A percentile compares a stretch with the other conserved stretches of the same genome.
These are phyloP conservation scores for Leucosticte australis DNA, from an alignment of 2,113 vertebrate genomes.

Conservation along the genomic window DNA sequence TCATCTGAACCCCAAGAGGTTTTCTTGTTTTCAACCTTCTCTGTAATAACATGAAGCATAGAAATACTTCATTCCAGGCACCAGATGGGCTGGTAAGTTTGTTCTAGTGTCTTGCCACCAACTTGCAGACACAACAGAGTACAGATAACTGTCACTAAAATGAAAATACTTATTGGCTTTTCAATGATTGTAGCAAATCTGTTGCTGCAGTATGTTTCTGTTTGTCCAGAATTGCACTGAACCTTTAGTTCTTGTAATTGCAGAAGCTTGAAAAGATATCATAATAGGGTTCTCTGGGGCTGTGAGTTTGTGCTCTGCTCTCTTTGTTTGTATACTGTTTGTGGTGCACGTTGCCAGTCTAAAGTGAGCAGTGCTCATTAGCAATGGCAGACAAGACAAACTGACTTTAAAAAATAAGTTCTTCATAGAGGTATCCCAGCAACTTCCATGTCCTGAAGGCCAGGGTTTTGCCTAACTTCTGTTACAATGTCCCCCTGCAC, in stretches of 20 bases:
- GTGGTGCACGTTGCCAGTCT: not conserved
- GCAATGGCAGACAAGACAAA: not conserved
- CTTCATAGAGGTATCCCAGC: not conserved
- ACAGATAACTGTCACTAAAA: constrained; percentile 45
- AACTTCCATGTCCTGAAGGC: not conserved
- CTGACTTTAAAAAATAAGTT: not conserved
- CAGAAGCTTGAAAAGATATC: not conserved
- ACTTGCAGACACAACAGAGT: constrained; percentile 53
- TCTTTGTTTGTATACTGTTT: not conserved
- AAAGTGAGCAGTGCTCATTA: not conserved
- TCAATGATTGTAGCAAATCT: constrained; percentile 22
- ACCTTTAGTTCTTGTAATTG: not conserved
- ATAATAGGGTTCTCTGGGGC: not conserved
- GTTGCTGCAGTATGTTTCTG: constrained; percentile 38
- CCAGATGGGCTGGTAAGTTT: constrained; percentile 53
- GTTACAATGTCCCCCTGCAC: not conserved
- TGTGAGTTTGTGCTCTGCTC: not conserved
- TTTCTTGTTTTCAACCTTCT: not conserved
- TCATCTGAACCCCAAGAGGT: not conserved
- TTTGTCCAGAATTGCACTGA: constrained; percentile 25
- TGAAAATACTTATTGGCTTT: constrained; percentile 48
- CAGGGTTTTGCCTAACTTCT: not conserved
- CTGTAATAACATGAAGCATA: not conserved
- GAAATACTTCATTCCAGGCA: constrained; percentile 24
- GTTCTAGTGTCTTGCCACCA: constrained; percentile 53